Evolutionary conservation across 2,888 invertebrate genomes (phyloP).

Genomic region (Pardosa pseudoannulata): DNA sequence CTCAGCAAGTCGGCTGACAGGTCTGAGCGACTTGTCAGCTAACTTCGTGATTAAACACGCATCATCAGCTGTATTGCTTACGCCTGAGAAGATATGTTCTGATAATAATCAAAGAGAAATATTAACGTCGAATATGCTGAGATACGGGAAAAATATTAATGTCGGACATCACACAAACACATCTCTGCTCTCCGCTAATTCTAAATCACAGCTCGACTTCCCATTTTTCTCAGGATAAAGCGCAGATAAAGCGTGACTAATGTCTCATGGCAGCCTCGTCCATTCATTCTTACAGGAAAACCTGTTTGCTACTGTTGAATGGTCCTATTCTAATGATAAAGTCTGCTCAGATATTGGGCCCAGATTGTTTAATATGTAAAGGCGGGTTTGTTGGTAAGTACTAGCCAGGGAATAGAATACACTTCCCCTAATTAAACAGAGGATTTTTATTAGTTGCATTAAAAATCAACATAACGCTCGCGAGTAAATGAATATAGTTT

Average conservation of each 20-base stretch:
- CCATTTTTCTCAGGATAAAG: slow-evolving; percentile 13
- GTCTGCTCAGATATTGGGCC: not conserved
- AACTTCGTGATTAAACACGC: not conserved
- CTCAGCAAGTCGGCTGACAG: not conserved
- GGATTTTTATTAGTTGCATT: too few relatives aligned
- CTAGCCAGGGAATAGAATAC: too few relatives aligned
- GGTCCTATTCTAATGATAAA: not conserved
- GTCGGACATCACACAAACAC: slow-evolving; percentile 19
- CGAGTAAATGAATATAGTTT: too few relatives aligned
- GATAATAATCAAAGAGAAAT: slow-evolving; percentile 11
- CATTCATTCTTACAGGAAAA: not conserved
- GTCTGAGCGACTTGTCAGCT: not conserved
- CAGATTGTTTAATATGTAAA: too few relatives aligned
- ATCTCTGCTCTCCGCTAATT: slow-evolving; percentile 1
- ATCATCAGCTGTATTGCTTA: not conserved
- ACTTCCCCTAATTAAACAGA: too few relatives aligned
- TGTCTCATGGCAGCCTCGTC: not conserved
- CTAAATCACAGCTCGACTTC: slow-evolving; percentile 2
- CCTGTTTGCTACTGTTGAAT: not conserved
- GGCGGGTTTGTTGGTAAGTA: too few relatives aligned
- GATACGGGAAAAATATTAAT: slow-evolving; percentile 12
- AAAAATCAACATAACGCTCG: too few relatives aligned
- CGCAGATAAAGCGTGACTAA: slow-evolving; percentile 5
- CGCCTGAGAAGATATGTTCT: not conserved
- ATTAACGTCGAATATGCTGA: slow-evolving; percentile 1